A percentile compares a stretch with the other conserved stretches of the same genome.
These are phyloP conservation scores for Rhagium mordax DNA, from an alignment of 2,888 invertebrate genomes.

Conservation along the genomic window DNA sequence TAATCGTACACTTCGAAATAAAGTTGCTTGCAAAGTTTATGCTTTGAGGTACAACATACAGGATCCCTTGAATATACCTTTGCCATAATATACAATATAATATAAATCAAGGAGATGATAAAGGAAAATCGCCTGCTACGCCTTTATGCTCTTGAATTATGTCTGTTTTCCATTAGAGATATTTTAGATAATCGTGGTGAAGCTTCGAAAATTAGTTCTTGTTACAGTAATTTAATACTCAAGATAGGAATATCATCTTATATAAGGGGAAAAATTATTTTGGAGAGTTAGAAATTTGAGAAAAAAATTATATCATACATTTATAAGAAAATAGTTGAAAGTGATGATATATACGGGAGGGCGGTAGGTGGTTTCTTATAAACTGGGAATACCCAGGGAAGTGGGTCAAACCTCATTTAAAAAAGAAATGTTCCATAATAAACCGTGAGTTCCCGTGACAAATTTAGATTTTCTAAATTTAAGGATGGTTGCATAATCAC, in stretches of 20 bases:
- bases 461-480: no score
- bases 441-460: no score
- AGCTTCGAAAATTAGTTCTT: constrained; percentile 28
- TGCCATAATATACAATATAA: constrained; percentile 25
- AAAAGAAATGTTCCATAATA: no score
- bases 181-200: constrained; percentile 30
- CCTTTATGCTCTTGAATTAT: constrained; percentile 35
- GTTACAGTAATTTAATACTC: background rate
- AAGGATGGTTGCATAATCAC: no score
- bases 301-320: no score
- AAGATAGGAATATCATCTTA: background rate
- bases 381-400: no score
- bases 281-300: background rate
- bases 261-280: background rate
- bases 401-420: no score
- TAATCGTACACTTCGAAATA: background rate
- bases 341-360: no score
- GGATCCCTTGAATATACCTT: constrained; percentile 27
- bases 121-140: constrained; percentile 31
- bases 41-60: background rate
- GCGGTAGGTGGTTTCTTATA: no score
- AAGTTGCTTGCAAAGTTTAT: background rate
- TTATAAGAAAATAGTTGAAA: no score
- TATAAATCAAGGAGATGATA: constrained; percentile 33
- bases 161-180: constrained; percentile 38